Conservation (phyloP, 2,113 vertebrate species). For the Mormyrus iriodes region DNA sequence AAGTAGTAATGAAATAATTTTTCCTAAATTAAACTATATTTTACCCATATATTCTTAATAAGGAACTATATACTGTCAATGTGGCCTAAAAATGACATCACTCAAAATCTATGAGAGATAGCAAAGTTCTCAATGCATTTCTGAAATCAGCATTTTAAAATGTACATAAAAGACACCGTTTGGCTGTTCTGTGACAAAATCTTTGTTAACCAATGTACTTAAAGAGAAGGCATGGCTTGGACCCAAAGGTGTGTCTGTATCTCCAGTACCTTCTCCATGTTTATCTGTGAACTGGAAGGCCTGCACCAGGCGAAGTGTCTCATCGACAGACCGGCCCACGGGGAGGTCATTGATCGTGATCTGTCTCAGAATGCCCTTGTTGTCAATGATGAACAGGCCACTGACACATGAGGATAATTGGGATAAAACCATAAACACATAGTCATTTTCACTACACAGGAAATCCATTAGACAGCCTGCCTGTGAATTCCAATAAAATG, state of each 20-base stretch:
- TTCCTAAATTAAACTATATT: neutral
- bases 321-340: conserved; percentile 88
- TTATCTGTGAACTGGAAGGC: conserved; percentile 98
- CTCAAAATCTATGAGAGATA: neutral
- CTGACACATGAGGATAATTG: conserved; percentile 44
- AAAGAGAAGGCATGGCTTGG: neutral
- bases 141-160: neutral
- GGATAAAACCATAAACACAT: neutral
- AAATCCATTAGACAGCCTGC: neutral
- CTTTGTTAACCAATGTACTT: neutral
- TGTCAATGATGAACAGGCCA: conserved; percentile 93
- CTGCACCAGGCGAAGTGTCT: conserved; percentile 87
- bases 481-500: neutral
- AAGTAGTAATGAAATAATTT: neutral
- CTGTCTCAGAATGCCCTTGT: conserved; percentile 89
- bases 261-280: conserved; percentile 85
- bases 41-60: neutral
- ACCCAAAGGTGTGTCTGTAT: neutral
- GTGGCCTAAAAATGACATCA: neutral
- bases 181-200: neutral
- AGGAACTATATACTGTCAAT: neutral
- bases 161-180: neutral
- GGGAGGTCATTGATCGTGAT: conserved; percentile 98
- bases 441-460: neutral
- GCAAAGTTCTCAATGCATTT: neutral